These are phyloP conservation scores for Tetrapedia diversipes DNA, from an alignment of 2,888 invertebrate species.

Conservation along the genomic window DNA sequence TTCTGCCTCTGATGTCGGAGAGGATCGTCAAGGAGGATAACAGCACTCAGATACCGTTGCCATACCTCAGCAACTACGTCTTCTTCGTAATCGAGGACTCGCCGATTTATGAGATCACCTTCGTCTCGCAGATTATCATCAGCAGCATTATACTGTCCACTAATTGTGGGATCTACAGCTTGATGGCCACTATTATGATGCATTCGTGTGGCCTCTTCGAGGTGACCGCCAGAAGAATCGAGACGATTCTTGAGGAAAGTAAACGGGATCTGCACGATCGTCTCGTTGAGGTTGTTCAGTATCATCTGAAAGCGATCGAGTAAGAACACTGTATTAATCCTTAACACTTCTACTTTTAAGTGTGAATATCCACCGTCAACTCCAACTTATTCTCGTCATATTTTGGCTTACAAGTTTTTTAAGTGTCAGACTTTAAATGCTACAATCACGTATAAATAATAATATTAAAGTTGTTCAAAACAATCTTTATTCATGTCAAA, in stretches of 20 bases:
- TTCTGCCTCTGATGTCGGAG: slow-evolving; percentile 69
- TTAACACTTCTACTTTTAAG: too few species aligned
- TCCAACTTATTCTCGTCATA: too few species aligned
- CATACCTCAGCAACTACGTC: slow-evolving; percentile 71
- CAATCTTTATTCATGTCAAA: too few species aligned
- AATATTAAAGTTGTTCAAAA: too few species aligned
- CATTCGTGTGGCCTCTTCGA: slow-evolving; percentile 70
- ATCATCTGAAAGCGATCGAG: slow-evolving; percentile 56
- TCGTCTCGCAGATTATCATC: slow-evolving; percentile 68
- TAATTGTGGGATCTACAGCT: slow-evolving; percentile 68
- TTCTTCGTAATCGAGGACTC: slow-evolving; percentile 67
- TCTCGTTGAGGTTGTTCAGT: slow-evolving; percentile 34
- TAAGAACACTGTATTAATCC: slow-evolving; percentile 10
- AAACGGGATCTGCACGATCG: neutral
- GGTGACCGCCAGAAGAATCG: slow-evolving; percentile 48
- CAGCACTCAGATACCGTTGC: slow-evolving; percentile 64
- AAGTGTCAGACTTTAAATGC: too few species aligned
- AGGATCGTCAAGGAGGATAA: slow-evolving; percentile 61
- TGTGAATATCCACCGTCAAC: too few species aligned
- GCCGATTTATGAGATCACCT: slow-evolving; percentile 71
- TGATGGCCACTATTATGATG: slow-evolving; percentile 71
- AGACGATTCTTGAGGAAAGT: slow-evolving; percentile 2
- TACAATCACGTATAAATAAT: too few species aligned
- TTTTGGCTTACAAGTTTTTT: too few species aligned
- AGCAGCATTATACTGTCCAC: slow-evolving; percentile 65